Base-by-base conservation (phyloP, 2,113 vertebrate species). In the Psittacula cyanocephala region DNA sequence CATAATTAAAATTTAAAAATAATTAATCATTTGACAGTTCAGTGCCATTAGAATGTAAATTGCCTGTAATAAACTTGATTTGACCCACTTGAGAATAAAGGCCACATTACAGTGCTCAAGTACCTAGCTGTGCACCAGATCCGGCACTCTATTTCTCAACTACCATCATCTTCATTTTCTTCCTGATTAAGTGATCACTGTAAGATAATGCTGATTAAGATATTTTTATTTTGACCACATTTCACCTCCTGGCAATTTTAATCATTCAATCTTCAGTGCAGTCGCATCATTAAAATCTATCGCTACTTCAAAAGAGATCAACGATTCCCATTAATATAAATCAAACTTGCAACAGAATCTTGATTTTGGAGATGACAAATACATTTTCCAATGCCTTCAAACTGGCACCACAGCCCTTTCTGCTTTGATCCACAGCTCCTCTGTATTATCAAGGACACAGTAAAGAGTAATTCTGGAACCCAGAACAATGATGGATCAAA, bases 41-140 rank as follows among this genome's bases (percentile, higher is more conserved):
- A 70, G 46, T 55, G 52, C 59, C 69, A 92, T 83, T 37, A 92
- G 64, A 71, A 91, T 81, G 65, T 19, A 91, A 93, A 94, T 83
- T 94, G 50, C 80, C 76, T 70, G 29, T 46, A 94, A 89, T 81
- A 92, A 92, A 83, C 50, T 90, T 90, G 83, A 90, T 96, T 97
- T 93, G 53, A 37, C 59, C 71, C 88, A 91, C 76, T 47, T 67
- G 88, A 93, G 83, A 86, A 90, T 91, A 86, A 81, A 88, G 72
- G 49, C 80, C 46, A 19, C 11, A 69, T 59, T 46, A 82, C 80
- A 91, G 53, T 24, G 23, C 39, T 60, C 4, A 82, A 76, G 52
- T 17, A 76, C 27, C 57, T 64, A 52, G 60, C 46, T 44, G 31
- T 69, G 86, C 72, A 83, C 55, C 89, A 93, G 71, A 92, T 92